Evolutionary conservation across 2,113 vertebrate species (phyloP).

Genomic region (Thinocorus orbignyianus): DNA sequence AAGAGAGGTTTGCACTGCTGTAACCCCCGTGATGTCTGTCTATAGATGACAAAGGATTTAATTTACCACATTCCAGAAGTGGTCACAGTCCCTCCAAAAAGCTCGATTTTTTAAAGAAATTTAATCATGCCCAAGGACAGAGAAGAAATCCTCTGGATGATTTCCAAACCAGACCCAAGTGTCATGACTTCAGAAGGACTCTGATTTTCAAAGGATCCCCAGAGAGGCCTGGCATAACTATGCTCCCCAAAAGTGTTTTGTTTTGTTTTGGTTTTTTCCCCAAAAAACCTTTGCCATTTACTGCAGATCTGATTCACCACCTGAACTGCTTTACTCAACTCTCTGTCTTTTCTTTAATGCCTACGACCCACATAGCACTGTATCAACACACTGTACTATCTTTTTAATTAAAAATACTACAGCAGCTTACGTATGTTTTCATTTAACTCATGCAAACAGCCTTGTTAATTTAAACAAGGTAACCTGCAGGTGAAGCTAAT

Average conservation of each 20-base stretch:
- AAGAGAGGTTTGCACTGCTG: not conserved
- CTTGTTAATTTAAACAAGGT: not conserved
- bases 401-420: conserved; percentile 13
- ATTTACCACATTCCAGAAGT: conserved; percentile 13
- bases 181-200: not conserved
- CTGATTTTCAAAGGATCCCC: not conserved
- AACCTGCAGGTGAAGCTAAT: not conserved
- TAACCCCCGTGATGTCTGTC: not conserved
- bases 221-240: not conserved
- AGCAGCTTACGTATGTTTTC: not conserved
- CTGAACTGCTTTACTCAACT: not conserved
- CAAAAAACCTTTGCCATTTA: not conserved
- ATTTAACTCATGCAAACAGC: not conserved
- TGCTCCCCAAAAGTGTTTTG: not conserved
- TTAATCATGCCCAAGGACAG: not conserved
- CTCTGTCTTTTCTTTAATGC: not conserved
- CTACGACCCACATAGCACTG: conserved; percentile 3
- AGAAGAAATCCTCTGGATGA: not conserved
- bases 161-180: not conserved
- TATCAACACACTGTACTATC: not conserved
- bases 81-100: not conserved
- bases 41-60: not conserved
- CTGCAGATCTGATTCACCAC: not conserved
- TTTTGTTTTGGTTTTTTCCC: not conserved
- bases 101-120: not conserved